A percentile compares a stretch with the other conserved stretches of the same genome.
phyloP scores from a whole-genome alignment of 35 echinoderm and acorn worm species.

The Lytechinus variegatus region DNA sequence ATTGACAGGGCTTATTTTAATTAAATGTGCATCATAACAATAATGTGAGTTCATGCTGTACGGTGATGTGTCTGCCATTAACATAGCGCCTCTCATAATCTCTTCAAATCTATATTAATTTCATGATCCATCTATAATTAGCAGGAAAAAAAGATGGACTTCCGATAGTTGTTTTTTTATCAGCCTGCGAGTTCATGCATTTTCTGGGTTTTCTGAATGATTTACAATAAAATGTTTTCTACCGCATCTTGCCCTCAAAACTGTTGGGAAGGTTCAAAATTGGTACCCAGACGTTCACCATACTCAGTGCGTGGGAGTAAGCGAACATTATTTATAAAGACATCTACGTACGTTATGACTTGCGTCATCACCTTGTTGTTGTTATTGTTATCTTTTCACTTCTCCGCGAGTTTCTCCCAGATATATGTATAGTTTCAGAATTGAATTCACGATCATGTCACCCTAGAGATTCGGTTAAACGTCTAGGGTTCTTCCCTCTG shows the following conservation, averaged over 20 bases:
- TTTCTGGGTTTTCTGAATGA: neutral
- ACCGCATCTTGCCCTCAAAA: conserved; percentile 25
- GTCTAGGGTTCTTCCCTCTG: conserved; percentile 16
- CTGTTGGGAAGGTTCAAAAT: conserved; percentile 24
- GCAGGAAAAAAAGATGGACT: neutral
- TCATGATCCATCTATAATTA: neutral
- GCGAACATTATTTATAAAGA: neutral
- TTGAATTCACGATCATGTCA: neutral
- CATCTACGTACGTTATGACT: conserved; percentile 20
- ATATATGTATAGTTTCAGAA: neutral
- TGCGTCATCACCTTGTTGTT: conserved; percentile 41
- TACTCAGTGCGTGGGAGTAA: conserved; percentile 5
- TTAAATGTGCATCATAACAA: neutral
- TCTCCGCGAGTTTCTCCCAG: neutral
- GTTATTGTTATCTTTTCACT: neutral
- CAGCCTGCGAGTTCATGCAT: neutral
- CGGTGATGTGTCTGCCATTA: neutral
- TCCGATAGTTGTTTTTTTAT: neutral
- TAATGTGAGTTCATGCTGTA: neutral
- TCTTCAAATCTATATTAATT: conserved; percentile 21
- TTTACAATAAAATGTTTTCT: neutral
- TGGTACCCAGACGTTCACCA: neutral
- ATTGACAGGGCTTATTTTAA: neutral
- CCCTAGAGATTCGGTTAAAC: conserved; percentile 23
- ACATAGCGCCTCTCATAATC: neutral